Evolutionary conservation across 2,797 vertebrate genomes (phyloP).

Genomic region (Octomys mimax): DNA sequence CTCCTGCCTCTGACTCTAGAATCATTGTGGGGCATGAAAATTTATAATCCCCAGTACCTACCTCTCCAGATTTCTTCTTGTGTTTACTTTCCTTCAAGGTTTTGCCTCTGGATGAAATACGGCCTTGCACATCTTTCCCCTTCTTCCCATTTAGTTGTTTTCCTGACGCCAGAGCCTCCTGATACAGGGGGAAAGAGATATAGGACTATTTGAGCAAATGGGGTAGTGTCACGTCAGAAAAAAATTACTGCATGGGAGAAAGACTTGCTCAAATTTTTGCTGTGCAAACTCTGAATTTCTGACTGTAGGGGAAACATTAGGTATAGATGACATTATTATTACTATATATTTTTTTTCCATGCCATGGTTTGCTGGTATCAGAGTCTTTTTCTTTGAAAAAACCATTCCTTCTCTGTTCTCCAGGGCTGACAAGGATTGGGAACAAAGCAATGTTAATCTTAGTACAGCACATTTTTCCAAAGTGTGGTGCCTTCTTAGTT

Average conservation of each 20-base stretch:
- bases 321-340: not conserved
- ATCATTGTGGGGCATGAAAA: not conserved
- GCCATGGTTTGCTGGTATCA: not conserved
- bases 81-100: not conserved
- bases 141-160: not conserved
- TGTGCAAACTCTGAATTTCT: constrained; percentile 1
- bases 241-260: not conserved
- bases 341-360: not conserved
- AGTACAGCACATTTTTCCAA: not conserved
- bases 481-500: not conserved
- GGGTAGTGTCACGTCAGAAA: not conserved
- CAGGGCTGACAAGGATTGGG: not conserved
- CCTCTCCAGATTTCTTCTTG: not conserved
- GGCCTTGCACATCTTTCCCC: not conserved
- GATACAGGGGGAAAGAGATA: not conserved
- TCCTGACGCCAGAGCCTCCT: not conserved
- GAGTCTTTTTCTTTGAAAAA: constrained; percentile 12
- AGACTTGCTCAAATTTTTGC: not conserved
- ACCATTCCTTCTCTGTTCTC: not conserved
- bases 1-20: not conserved
- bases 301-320: not conserved
- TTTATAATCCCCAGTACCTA: not conserved
- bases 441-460: not conserved
- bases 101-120: constrained; percentile 24
- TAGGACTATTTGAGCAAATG: not conserved